These are phyloP conservation scores for Gallinago media DNA, from an alignment of 2,113 vertebrate species.

Conservation along the genomic window DNA sequence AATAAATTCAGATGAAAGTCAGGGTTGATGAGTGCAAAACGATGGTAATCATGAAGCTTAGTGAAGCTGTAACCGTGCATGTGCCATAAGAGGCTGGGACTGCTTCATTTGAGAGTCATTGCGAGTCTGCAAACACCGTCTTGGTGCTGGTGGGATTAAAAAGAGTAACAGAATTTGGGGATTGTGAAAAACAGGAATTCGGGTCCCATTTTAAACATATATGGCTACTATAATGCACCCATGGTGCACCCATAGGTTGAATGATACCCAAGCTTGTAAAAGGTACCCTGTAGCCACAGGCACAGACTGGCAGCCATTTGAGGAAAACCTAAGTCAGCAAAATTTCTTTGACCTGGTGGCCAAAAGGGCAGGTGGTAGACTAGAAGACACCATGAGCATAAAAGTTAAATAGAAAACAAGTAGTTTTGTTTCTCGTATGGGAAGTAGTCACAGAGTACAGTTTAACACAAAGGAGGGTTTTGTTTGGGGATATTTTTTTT, in stretches of 20 bases:
- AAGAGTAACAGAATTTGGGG: not conserved
- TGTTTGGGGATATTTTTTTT: no score
- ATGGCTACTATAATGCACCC: not conserved
- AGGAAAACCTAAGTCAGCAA: not conserved
- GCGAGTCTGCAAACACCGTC: fast-evolving
- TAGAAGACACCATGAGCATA: not conserved
- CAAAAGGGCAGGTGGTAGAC: not conserved
- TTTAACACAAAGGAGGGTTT: not conserved
- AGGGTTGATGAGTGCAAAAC: not conserved
- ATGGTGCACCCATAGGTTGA: not conserved
- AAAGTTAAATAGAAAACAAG: not conserved
- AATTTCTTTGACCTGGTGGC: not conserved
- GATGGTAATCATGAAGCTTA: not conserved
- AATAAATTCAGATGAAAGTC: not conserved
- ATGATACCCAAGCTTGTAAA: not conserved
- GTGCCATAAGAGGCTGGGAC: not conserved
- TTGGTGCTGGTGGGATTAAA: not conserved
- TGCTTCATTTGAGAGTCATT: not conserved
- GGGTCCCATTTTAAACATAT: not conserved
- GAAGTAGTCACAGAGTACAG: not conserved
- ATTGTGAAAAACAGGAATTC: not conserved
- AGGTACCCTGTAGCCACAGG: not conserved
- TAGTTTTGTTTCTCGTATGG: not conserved
- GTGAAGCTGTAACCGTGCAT: not conserved
- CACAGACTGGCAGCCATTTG: not conserved